Base-by-base conservation (phyloP, 2,888 invertebrate genomes). In the Herminia tarsipennalis region DNA sequence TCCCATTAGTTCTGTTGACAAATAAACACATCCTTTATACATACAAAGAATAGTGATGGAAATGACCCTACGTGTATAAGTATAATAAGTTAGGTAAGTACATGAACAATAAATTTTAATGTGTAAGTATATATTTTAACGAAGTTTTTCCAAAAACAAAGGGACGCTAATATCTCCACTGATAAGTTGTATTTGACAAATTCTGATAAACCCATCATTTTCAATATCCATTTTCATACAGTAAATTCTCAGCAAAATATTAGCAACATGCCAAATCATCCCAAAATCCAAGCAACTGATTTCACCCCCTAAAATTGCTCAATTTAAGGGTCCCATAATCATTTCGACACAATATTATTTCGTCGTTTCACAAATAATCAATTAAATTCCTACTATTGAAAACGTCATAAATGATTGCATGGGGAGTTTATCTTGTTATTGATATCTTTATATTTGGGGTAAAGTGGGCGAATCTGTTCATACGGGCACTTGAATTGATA, bases 401-500 rank as follows among this genome's bases (percentile, higher is more conserved):
- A 66, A 64, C 78, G 81, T 68, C 78, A 74, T 57, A 59, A 63
- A n/a, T 48, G 8, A 48, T 52, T 51, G 47, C 70, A 72, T 77
- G 67, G 86, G 86, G 83, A 50, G 70, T 69, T 75, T 79, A 83
- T 88, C 85, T 78, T 59, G 86, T 86, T 89, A 89, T 87, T 89
- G 88, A 91, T 90, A 89, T 88, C 86, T 85, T 76, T 81, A 84
- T 85, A 86, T 85, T 86, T 88, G 73, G 84, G 81, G 85, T 87
- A 82, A 87, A 87, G 76, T 87, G 83, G 80, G 74, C 75, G 68
- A 83, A 87, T 87, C 81, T 81, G 70, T 77, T 56, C 77, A 88
- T 89, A 90, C 88, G 88, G 89, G 88, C 70, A 64, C 43, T 61
- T 57, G 70, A 69, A 84, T 82, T 80, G 80, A 89, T 90, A 88